Base-by-base conservation (phyloP, 2,113 vertebrate genomes). In the Lepisosteus oculatus region DNA sequence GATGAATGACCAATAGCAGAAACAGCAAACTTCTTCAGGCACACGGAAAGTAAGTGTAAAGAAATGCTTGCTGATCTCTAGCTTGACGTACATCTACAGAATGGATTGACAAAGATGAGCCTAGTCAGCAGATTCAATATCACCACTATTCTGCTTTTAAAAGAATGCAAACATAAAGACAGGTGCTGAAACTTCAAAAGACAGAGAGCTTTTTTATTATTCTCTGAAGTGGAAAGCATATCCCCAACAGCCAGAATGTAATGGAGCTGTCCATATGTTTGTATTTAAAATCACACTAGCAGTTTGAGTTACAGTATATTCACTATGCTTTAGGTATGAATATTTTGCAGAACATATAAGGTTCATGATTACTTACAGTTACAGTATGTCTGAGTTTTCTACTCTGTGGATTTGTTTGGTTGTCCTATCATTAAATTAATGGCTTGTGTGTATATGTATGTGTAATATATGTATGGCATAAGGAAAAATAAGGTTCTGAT, bases 161-260 rank as follows among this genome's bases (percentile, higher is more conserved):
- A 73, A 64, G 73, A 84, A 69, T 77, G 78, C 84, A 84, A 86
- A 83, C 78, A 79, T 56, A 74, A 51, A 65, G 79, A 85, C 86
- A 88, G 86, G 86, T 88, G 86, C 82, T 75, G 73, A 68, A 72
- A 67, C 80, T 79, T 75, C 70, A 63, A 73, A 81, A 79, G 65
- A 73, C 76, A 67, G 78, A 79, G 8, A 73, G 57, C 77, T 69
- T 79, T 63, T 81, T 79, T 81, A 76, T 73, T 56, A 71, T 72
- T 61, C 61, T 77, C 72, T 62, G 69, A 73, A 79, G 80, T 66
- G 55, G 80, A 80, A 82, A 84, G 77, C 77, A 80, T 73, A 75
- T 79, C 67, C 77, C 68, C 29, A 7, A 73, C 76, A 54, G 72
- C 73, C 81, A 81, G 72, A 76, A 74, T 80, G 70, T 78, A 80